Base-by-base conservation (phyloP, 2,797 vertebrate species). In the Tauraco hartlaubi region DNA sequence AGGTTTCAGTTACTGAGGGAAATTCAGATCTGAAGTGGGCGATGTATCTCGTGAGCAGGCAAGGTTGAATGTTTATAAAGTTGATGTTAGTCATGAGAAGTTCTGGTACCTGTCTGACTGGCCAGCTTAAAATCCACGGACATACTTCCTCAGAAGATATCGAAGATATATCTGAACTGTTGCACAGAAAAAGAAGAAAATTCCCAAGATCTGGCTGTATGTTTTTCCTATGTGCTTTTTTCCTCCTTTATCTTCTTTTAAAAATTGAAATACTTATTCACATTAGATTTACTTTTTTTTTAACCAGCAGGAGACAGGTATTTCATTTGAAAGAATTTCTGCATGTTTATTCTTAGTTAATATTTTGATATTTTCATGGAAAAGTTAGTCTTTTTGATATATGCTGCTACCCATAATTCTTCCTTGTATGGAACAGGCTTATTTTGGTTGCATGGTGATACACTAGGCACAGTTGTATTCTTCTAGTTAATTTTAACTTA, bases 1-100 rank as follows among this genome's bases (percentile, higher is more conserved):
- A 33, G n/a, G 4, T 92, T 77, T 84, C 8, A 20, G 22, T 72
- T 88, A 23, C 35, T 46, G 54, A 81, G 29, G 16, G 83, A 56
- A 44, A 46, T 64, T 69, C 46, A 52, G 67, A 22, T 55, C 49
- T 51, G 37, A 93, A 89, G 61, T 0, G 1, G 74, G 56, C 10
- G 41, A 1, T 3, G 0, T 37, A 18, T n/a, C 39, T 37, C 10
- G 11, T 20, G 31, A 86, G 15, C 0, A 1, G 10, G 19, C 46
- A 62, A 41, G 19, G 22, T 6, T 51, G 17, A 54, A 15, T 33
- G 9, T 61, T 85, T 66, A 12, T 66, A 17, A 17, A 52, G 19
- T 12, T 85, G 41, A 11, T 61, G 21, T 37, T 49, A 56, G 31
- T 46, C 23, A 25, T 31, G 64, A 26, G 4, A 58, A 54, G 44